Base-by-base conservation (phyloP, 2,797 vertebrate genomes). In the Cirrhinus molitorella region DNA sequence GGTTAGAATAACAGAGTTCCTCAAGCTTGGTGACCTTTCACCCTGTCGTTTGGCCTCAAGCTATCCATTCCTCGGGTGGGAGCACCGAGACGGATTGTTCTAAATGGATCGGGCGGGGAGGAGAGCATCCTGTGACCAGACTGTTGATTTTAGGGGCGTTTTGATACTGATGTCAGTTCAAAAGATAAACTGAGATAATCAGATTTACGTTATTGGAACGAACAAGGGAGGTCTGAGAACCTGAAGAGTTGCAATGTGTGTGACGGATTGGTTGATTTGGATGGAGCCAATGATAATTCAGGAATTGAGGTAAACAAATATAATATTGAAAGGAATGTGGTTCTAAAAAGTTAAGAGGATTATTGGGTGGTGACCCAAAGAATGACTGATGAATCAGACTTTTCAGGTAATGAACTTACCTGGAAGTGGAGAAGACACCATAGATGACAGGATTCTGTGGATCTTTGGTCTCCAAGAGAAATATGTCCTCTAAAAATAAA, bases 371-470 rank as follows among this genome's bases (percentile, higher is more conserved):
- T 55, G 49, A 57, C n/a, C 47, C 28, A 53, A 79, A n/a, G 43
- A 74, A 55, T 23, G 51, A 47, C 8, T 55, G 59, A 51, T n/a
- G 21, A 75, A 57, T 21, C 4, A 17, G 12, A 70, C 6, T 59
- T 53, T 37, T 2, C 23, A 55, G 8, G 9, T 21, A 23, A 72
- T 17, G 4, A 21, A 40, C 87, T 90, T 80, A 97, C 96, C 96
- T 96, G 90, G 96, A 96, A 0, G 96, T 95, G 0, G 94, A 96
- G 91, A 97, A 97, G 88, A 97, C 94, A 0, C 96, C 96, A 0
- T 96, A 97, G 87, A 97, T 59, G 0, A 94, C 92, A 0, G 96
- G 96, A 85, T 96, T 96, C 67, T 96, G 96, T 0, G 92, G 92
- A 17, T 97, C 96, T 59, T 96, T 95, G 0, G 95, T 96, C 86